phyloP scores from a whole-genome alignment of 2,888 invertebrate genomes.

The Ophraella communa region DNA sequence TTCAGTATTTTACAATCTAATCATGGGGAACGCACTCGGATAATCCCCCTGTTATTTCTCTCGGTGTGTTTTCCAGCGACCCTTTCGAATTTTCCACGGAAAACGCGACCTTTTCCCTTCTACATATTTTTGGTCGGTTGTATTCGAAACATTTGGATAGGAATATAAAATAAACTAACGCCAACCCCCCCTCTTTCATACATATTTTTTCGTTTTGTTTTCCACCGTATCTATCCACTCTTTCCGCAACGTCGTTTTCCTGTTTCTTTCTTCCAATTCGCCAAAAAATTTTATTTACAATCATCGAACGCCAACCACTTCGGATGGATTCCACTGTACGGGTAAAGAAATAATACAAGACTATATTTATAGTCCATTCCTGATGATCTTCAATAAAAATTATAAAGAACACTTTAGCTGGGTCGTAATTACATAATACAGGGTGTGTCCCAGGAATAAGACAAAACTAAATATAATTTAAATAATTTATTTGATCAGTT shows the following conservation, averaged over 20 bases:
- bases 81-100: slow-evolving; percentile 37
- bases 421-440: no score
- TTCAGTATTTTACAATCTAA: slow-evolving; percentile 65
- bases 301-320: no score
- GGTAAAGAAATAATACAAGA: no score
- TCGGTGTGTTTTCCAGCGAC: slow-evolving; percentile 57
- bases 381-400: no score
- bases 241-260: slow-evolving; percentile 55
- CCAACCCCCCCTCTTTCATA: slow-evolving; percentile 52
- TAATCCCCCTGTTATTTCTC: slow-evolving; percentile 63
- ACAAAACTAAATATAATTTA: no score
- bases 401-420: no score
- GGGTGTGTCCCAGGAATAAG: no score
- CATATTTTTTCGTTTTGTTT: slow-evolving; percentile 58
- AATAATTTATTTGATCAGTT: no score
- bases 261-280: slow-evolving; percentile 48
- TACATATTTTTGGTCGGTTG: slow-evolving; percentile 41
- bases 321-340: no score
- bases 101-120: slow-evolving; percentile 14
- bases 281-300: slow-evolving; percentile 43
- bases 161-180: slow-evolving; percentile 61
- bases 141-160: slow-evolving; percentile 58
- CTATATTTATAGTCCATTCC: no score
- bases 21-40: slow-evolving; percentile 63
- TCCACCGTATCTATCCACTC: slow-evolving; percentile 54